Percentiles rank a stretch among this genome's conserved stretches.
Conservation (phyloP, 1,140 invertebrate species). For the Proales similis region DNA sequence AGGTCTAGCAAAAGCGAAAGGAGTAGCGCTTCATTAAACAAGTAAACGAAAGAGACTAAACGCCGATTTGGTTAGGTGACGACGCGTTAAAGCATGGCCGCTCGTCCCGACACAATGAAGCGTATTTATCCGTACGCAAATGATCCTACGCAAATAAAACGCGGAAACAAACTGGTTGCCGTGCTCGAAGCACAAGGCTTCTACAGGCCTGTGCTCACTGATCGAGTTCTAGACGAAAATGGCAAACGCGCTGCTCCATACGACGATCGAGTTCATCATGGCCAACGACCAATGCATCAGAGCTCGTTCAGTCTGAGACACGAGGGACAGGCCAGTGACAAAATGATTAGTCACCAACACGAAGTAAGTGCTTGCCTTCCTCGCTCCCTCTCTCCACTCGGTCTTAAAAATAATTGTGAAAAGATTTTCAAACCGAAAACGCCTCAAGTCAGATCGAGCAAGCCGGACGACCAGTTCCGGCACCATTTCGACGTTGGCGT, state of each 20-base stretch:
- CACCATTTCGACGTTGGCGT: constrained; percentile 23
- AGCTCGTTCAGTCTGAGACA: constrained; percentile 5
- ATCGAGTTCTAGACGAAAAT: background rate
- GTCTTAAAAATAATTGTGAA: no score
- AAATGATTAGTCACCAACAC: no score
- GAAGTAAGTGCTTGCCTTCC: no score
- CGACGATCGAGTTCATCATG: constrained; percentile 5
- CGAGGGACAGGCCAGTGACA: no score
- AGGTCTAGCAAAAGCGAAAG: no score
- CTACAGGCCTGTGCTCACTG: constrained; percentile 6
- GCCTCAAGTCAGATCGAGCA: no score
- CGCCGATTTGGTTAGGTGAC: no score
- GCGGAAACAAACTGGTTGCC: constrained; percentile 5
- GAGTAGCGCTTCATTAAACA: no score
- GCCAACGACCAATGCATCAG: constrained; percentile 20
- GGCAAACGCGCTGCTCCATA: background rate
- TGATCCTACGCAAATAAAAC: constrained; percentile 24
- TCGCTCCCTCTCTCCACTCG: no score
- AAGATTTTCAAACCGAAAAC: no score
- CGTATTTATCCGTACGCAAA: constrained; percentile 26
- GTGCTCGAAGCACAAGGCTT: constrained; percentile 14
- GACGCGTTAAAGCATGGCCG: no score
- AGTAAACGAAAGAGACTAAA: no score
- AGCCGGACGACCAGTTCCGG: constrained; percentile 24
- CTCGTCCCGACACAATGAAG: background rate